phyloP scores from a whole-genome alignment of 2,113 vertebrate genomes.

The Cichladusa arquata region DNA sequence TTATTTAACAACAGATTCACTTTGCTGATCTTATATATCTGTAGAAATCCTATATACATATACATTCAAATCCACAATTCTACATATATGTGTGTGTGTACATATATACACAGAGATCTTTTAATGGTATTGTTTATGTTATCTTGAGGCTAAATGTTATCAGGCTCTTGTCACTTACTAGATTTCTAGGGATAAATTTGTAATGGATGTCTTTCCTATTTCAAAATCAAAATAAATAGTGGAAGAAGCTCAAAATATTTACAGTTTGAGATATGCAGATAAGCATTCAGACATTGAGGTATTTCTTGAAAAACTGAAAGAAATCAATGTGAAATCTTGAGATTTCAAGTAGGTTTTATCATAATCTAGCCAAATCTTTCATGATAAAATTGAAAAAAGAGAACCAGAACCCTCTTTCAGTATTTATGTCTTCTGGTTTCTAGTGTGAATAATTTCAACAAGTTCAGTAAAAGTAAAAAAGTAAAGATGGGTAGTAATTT shows the following conservation, averaged over 20 bases:
- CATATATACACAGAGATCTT: not conserved
- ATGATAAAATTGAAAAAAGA: not conserved
- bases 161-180: not conserved
- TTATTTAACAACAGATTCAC: not conserved
- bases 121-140: not conserved
- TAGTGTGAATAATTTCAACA: not conserved
- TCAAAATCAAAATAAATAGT: constrained; percentile 26
- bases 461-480: not conserved
- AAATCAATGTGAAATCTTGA: not conserved
- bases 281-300: not conserved
- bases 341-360: not conserved
- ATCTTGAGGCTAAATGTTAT: constrained; percentile 3
- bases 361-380: not conserved
- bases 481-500: not conserved
- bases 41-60: not conserved
- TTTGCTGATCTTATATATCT: not conserved
- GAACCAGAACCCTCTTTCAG: not conserved
- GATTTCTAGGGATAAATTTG: not conserved
- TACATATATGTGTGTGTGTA: not conserved
- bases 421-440: not conserved
- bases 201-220: not conserved
- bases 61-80: not conserved
- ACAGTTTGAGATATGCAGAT: not conserved
- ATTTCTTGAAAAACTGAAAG: not conserved
- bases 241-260: not conserved